These are phyloP conservation scores for Corella eumyota DNA, from an alignment of 23 tunicate species.

Conservation along the genomic window DNA sequence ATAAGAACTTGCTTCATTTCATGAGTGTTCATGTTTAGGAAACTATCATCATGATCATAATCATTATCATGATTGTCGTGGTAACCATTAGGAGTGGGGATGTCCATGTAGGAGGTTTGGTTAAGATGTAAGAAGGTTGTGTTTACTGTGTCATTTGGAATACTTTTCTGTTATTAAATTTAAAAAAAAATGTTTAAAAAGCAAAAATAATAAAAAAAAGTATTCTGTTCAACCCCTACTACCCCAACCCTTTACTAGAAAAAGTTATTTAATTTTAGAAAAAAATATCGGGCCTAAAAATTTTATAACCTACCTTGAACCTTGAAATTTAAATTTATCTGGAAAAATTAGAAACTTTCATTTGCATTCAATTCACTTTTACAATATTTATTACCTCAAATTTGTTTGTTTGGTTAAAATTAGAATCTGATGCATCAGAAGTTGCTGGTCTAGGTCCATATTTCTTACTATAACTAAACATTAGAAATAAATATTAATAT, in stretches of 20 bases:
- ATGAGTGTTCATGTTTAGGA: not conserved
- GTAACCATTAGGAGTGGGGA: slow-evolving; percentile 36
- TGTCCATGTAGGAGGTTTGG: slow-evolving; percentile 72
- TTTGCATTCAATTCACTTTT: too few species aligned
- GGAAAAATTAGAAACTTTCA: too few species aligned
- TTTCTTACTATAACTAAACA: too few species aligned
- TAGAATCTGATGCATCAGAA: too few species aligned
- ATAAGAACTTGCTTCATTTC: slow-evolving; percentile 19
- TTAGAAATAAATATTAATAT: too few species aligned
- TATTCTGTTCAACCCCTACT: not conserved
- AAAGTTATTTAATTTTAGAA: too few species aligned
- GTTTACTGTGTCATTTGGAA: slow-evolving; percentile 23
- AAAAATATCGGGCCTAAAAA: too few species aligned
- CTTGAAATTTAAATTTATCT: too few species aligned
- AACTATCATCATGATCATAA: slow-evolving; percentile 3
- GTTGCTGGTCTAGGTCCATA: too few species aligned
- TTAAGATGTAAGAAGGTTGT: slow-evolving; percentile 44
- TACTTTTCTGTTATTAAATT: slow-evolving; percentile 6
- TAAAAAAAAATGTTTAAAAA: not conserved
- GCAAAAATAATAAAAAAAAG: not conserved
- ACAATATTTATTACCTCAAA: too few species aligned
- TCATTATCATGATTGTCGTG: slow-evolving; percentile 3
- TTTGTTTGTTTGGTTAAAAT: too few species aligned
- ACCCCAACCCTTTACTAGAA: not conserved
- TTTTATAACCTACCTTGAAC: too few species aligned